Percentiles rank a stretch among this genome's conserved stretches.
Evolutionary conservation across 2,888 invertebrate genomes (phyloP).

Genomic region (Philopedon plagiatum): DNA sequence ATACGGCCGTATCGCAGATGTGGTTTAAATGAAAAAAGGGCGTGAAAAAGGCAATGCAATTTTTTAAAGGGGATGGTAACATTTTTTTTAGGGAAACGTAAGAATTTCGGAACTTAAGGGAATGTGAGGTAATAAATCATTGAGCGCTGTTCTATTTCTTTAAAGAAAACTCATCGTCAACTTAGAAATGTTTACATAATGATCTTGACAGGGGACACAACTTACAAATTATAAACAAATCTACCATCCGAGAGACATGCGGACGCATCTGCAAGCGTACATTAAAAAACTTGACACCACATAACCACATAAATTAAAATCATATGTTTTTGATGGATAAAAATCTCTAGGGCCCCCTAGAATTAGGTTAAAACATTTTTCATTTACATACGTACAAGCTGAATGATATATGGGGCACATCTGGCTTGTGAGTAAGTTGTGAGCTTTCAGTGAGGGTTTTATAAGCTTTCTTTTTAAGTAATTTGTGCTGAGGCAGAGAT

Average conservation of each 20-base stretch:
- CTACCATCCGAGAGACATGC: neutral
- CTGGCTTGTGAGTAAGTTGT: no score
- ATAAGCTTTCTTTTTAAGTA: slow-evolving; percentile 4
- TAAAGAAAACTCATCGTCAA: no score
- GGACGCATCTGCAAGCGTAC: slow-evolving; percentile 6
- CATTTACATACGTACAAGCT: neutral
- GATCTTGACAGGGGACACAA: neutral
- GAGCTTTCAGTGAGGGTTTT: neutral
- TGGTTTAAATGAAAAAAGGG: neutral
- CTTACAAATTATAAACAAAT: neutral
- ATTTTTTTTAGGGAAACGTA: neutral
- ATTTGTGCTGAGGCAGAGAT: neutral
- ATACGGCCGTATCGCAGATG: neutral
- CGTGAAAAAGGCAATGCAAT: neutral
- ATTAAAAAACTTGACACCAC: slow-evolving; percentile 3
- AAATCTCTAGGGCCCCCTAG: slow-evolving; percentile 7
- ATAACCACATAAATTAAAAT: slow-evolving; percentile 14
- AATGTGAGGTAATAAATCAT: no score
- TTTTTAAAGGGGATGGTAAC: neutral
- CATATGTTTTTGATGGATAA: slow-evolving; percentile 12
- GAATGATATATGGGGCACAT: slow-evolving; percentile 9
- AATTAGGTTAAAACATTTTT: slow-evolving; percentile 24
- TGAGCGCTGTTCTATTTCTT: no score
- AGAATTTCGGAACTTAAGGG: no score
- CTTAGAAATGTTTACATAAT: no score